Evolutionary conservation across 23 tunicate genomes (phyloP).

Genomic region (Trididemnum clinides): DNA sequence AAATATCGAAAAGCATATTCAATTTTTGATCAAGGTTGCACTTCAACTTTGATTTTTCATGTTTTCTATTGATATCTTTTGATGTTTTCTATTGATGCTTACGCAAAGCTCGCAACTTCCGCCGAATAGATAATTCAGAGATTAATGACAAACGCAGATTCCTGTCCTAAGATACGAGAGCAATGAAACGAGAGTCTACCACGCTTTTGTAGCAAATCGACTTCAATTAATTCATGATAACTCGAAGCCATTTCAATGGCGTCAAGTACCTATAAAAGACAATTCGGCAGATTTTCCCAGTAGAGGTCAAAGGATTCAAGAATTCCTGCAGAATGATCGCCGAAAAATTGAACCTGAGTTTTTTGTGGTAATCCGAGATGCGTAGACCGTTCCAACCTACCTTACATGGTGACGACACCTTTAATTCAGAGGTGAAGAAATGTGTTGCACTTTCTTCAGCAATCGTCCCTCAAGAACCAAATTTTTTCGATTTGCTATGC

Average conservation of each 20-base stretch:
- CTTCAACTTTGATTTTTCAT: too few relatives aligned
- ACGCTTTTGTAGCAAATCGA: slow-evolving; percentile 64
- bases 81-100: too few relatives aligned
- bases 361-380: slow-evolving; percentile 33
- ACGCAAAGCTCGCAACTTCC: too few relatives aligned
- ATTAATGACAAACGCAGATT: too few relatives aligned
- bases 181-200: slow-evolving; percentile 21
- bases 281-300: slow-evolving; percentile 54
- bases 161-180: slow-evolving; percentile 50
- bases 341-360: slow-evolving; percentile 46
- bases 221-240: slow-evolving; percentile 28
- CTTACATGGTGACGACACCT: too few relatives aligned
- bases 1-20: too few relatives aligned
- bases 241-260: slow-evolving; percentile 31
- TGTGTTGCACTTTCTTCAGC: neutral
- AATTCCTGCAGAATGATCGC: neutral
- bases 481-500: too few relatives aligned
- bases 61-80: too few relatives aligned
- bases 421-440: too few relatives aligned
- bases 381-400: slow-evolving; percentile 45
- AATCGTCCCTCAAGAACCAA: neutral
- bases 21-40: too few relatives aligned
- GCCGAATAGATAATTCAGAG: too few relatives aligned
- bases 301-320: slow-evolving; percentile 38
- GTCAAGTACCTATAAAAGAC: slow-evolving; percentile 31